phyloP scores from a whole-genome alignment of 2,888 invertebrate genomes.

The Caenorhabditis imperialis region DNA sequence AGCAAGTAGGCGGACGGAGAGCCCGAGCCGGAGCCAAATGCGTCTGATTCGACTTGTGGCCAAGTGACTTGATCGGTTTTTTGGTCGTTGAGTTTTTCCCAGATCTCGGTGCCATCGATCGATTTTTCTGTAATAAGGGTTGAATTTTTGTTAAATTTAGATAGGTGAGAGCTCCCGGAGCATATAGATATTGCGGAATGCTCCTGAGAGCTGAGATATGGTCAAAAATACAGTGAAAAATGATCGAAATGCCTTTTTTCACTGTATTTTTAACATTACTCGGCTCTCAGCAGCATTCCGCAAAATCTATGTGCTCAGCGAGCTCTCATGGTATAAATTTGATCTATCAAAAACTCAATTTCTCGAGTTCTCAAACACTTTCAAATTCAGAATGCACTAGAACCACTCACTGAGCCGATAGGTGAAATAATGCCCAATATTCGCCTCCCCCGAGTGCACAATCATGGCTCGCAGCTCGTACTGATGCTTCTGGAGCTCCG shows the following conservation, averaged over 20 bases:
- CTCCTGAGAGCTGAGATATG: too few species aligned
- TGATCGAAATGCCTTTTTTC: neutral
- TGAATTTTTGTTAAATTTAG: too few species aligned
- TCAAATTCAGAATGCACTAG: too few species aligned
- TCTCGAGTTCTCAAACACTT: too few species aligned
- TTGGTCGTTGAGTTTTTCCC: slow-evolving; percentile 43
- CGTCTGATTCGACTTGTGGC: slow-evolving; percentile 10
- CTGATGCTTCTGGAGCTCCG: slow-evolving; percentile 26
- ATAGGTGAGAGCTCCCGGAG: too few species aligned
- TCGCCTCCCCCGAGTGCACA: slow-evolving; percentile 55
- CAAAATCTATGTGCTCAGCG: too few species aligned
- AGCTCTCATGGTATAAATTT: too few species aligned
- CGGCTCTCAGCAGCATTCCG: too few species aligned
- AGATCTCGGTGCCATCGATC: slow-evolving; percentile 13
- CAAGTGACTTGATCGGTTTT: slow-evolving; percentile 6
- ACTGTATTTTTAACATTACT: too few species aligned
- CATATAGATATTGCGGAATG: neutral
- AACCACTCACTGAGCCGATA: slow-evolving; percentile 30
- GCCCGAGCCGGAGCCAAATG: slow-evolving; percentile 11
- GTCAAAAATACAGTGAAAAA: too few species aligned
- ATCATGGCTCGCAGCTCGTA: slow-evolving; percentile 51
- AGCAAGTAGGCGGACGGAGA: slow-evolving; percentile 39
- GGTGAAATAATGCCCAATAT: slow-evolving; percentile 57
- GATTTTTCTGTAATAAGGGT: slow-evolving; percentile 7
- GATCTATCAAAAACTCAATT: too few species aligned